Evolutionary conservation across 1,140 invertebrate species (phyloP).

Genomic region (Chlorops oryzae): DNA sequence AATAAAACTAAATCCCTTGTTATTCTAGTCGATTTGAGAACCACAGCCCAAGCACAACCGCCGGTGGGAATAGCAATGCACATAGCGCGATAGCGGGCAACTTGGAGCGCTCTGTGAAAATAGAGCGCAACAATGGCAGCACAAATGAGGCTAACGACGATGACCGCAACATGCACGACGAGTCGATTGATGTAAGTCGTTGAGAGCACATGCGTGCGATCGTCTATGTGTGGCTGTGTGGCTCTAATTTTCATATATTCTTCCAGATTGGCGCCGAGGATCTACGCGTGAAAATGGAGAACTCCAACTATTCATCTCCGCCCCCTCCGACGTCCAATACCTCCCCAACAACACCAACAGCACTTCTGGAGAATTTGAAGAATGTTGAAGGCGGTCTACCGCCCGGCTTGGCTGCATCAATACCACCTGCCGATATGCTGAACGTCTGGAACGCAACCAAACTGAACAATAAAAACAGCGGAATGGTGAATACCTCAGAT

Average conservation of each 20-base stretch:
- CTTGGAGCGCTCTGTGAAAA: conserved; percentile 42
- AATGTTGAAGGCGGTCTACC: conserved; percentile 46
- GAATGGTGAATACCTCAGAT: conserved; percentile 44
- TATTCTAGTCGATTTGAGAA: conserved; percentile 42
- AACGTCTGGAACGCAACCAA: conserved; percentile 48
- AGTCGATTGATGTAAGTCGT: conserved; percentile 41
- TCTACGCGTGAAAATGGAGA: conserved; percentile 56
- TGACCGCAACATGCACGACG: conserved; percentile 38
- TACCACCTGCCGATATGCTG: conserved; percentile 46
- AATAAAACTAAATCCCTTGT: not conserved
- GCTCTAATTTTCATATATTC: not conserved
- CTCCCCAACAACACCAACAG: conserved; percentile 50
- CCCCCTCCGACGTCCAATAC: conserved; percentile 48
- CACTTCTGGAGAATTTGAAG: conserved; percentile 51
- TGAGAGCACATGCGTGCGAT: too few species aligned
- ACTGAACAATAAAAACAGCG: conserved; percentile 47
- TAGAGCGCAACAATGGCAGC: conserved; percentile 45
- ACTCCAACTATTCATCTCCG: conserved; percentile 50
- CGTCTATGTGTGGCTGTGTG: too few species aligned
- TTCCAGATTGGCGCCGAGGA: conserved; percentile 48
- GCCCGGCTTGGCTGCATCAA: conserved; percentile 39
- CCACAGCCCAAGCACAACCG: conserved; percentile 47
- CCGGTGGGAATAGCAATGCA: conserved; percentile 39
- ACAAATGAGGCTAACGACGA: conserved; percentile 44
- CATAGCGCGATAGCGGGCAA: conserved; percentile 17